A percentile compares a stretch with the other conserved stretches of the same genome.
phyloP scores from a whole-genome alignment of 2,888 invertebrate species.

The Ichneumoninae sp. region DNA sequence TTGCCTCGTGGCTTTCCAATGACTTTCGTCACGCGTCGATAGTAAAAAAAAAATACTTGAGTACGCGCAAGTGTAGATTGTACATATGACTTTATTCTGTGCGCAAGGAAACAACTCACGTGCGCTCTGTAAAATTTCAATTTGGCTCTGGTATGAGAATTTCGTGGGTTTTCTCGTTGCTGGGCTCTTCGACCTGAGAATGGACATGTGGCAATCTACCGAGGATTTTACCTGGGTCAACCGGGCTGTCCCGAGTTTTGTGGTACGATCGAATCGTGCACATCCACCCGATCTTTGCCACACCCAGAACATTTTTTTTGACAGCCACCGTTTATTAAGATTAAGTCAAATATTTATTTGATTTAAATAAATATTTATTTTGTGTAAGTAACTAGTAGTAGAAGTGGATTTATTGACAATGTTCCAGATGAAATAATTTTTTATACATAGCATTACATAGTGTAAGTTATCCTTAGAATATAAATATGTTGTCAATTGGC shows the following conservation, averaged over 20 bases:
- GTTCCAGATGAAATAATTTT: no score
- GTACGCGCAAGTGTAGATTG: background rate
- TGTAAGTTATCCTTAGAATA: no score
- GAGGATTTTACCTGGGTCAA: background rate
- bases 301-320: no score
- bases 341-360: no score
- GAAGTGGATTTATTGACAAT: no score
- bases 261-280: no score
- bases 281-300: no score
- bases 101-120: constrained; percentile 13
- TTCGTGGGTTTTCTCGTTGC: constrained; percentile 19
- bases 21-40: background rate
- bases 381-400: no score
- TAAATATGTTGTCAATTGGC: no score
- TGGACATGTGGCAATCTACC: background rate
- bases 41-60: constrained; percentile 11
- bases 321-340: no score
- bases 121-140: constrained; percentile 35
- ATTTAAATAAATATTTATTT: no score
- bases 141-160: constrained; percentile 2
- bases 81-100: background rate
- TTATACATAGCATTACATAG: no score
- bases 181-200: background rate
- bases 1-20: background rate
- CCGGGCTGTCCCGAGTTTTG: background rate